A percentile compares a stretch with the other conserved stretches of the same genome.
phyloP scores from a whole-genome alignment of 2,113 vertebrate genomes.

The Oceanites oceanicus region DNA sequence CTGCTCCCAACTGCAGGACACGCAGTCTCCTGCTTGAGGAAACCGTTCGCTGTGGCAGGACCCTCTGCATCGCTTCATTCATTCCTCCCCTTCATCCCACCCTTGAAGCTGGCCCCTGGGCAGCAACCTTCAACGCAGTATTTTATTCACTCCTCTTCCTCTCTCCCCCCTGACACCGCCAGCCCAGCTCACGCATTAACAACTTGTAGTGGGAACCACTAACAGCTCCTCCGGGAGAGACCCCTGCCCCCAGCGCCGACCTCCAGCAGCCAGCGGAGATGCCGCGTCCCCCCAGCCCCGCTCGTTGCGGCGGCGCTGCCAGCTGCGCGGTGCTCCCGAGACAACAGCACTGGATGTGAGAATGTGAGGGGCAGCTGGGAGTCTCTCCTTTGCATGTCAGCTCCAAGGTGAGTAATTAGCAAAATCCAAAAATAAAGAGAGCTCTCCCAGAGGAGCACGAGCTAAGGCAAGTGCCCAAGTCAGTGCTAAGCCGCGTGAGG shows the following conservation, averaged over 20 bases:
- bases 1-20: not conserved
- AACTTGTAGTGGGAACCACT: no score
- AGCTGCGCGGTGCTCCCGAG: no score
- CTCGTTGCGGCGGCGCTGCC: fast-evolving
- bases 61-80: not conserved
- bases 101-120: not conserved
- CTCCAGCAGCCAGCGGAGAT: not conserved
- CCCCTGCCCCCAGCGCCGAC: no score
- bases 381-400: not conserved
- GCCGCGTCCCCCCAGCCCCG: not conserved
- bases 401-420: not conserved
- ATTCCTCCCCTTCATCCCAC: not conserved
- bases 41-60: no score
- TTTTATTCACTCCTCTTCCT: not conserved
- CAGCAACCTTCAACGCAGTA: not conserved
- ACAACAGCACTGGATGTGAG: not conserved
- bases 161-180: not conserved
- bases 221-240: no score
- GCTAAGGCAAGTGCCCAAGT: fast-evolving
- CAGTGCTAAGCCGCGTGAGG: fast-evolving
- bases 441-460: not conserved
- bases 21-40: not conserved
- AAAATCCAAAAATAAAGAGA: not conserved
- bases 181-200: not conserved
- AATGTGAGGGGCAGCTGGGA: not conserved